Conservation (phyloP, 2,888 invertebrate genomes). For the Adineta ricciae region DNA sequence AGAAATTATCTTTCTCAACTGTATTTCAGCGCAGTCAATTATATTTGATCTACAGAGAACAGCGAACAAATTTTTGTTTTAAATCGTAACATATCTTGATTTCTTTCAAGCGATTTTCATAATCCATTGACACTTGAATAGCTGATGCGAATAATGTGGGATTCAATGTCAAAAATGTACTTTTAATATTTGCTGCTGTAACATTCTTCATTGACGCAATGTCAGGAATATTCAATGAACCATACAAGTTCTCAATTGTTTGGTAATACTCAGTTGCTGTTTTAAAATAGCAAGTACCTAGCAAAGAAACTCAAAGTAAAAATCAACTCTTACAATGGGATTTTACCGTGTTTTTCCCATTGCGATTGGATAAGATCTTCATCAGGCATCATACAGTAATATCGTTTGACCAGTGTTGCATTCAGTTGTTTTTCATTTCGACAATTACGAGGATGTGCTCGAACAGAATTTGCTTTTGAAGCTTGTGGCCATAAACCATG, state of each 20-base stretch:
- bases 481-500: constrained; percentile 10
- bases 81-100: not conserved
- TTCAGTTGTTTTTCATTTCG: not conserved
- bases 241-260: not conserved
- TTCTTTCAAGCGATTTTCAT: not conserved
- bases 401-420: not conserved
- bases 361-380: not conserved
- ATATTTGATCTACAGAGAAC: not conserved
- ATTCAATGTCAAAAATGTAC: not conserved
- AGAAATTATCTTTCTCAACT: too few species aligned
- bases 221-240: not conserved
- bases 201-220: not conserved
- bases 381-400: constrained; percentile 20
- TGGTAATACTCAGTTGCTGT: not conserved
- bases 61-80: not conserved
- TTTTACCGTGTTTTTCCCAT: constrained; percentile 22
- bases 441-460: constrained; percentile 16
- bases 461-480: not conserved
- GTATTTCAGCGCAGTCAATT: too few species aligned
- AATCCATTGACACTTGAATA: not conserved
- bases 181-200: not conserved
- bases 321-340: too few species aligned
- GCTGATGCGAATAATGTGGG: not conserved
- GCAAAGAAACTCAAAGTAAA: not conserved
- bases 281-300: not conserved